phyloP scores from a whole-genome alignment of 2,888 invertebrate species.

The Thumatha senex region DNA sequence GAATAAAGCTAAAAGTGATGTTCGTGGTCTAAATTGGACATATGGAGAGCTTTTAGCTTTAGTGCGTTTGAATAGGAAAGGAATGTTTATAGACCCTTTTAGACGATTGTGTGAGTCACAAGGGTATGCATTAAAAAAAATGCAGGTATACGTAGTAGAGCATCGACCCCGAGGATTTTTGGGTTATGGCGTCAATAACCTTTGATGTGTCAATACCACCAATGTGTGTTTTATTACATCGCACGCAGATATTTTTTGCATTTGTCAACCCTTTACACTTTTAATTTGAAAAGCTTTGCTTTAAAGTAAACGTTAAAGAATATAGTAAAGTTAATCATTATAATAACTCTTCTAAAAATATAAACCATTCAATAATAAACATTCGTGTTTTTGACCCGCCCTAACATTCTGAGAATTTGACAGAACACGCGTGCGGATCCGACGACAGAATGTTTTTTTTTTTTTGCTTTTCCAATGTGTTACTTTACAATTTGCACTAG shows the following conservation, averaged over 20 bases:
- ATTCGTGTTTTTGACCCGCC: conserved; percentile 56
- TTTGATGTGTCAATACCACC: conserved; percentile 48
- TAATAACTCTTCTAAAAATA: no score
- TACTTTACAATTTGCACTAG: conserved; percentile 79
- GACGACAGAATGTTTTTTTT: conserved; percentile 66
- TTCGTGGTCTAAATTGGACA: neutral
- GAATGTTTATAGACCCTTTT: conserved; percentile 49
- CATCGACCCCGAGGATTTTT: conserved; percentile 75
- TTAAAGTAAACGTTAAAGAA: no score
- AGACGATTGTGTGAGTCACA: conserved; percentile 63
- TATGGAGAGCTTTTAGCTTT: neutral
- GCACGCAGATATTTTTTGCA: conserved; percentile 9
- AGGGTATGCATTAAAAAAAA: conserved; percentile 76
- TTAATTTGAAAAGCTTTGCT: no score
- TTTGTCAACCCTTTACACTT: no score
- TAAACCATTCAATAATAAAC: conserved; percentile 13
- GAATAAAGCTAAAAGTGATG: neutral
- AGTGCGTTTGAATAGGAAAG: conserved; percentile 24
- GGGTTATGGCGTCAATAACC: conserved; percentile 68
- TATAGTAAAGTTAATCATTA: no score
- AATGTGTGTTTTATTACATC: conserved; percentile 42
- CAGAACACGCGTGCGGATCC: conserved; percentile 54
- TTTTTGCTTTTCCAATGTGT: conserved; percentile 70
- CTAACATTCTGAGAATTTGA: conserved; percentile 56
- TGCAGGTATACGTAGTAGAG: conserved; percentile 78